Evolutionary conservation across 2,113 vertebrate species (phyloP).

Genomic region (Hemicordylus capensis): DNA sequence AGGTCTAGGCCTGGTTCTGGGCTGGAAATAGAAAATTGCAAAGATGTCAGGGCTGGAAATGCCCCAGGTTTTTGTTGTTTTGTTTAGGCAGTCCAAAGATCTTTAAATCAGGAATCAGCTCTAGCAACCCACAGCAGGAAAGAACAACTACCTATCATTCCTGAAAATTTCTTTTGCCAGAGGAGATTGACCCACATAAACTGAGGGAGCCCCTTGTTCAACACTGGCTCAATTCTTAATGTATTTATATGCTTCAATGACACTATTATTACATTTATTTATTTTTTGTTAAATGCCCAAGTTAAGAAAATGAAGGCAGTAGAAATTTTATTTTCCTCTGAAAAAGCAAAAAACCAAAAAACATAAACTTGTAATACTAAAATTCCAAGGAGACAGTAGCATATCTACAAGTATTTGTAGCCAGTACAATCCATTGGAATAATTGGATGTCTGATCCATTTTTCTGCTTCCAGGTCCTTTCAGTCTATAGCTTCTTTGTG

Average conservation of each 20-base stretch:
- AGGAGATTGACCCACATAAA: neutral
- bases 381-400: neutral
- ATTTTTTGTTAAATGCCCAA: too few species aligned
- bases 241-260: neutral
- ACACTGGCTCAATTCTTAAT: neutral
- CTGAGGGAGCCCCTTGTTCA: neutral
- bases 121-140: neutral
- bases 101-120: neutral
- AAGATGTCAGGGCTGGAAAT: too few species aligned
- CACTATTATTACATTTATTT: too few species aligned
- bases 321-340: too few species aligned
- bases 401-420: neutral
- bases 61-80: neutral
- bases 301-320: too few species aligned
- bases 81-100: neutral
- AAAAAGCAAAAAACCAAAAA: too few species aligned
- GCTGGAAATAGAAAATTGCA: neutral
- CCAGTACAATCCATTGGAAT: neutral
- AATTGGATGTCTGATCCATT: neutral
- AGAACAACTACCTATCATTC: neutral
- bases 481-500: slow-evolving; percentile 17
- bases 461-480: neutral
- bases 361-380: neutral
- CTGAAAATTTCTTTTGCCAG: neutral
- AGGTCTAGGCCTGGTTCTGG: neutral